phyloP scores from a whole-genome alignment of 2,113 vertebrate species.

The Cyprinus carpio region DNA sequence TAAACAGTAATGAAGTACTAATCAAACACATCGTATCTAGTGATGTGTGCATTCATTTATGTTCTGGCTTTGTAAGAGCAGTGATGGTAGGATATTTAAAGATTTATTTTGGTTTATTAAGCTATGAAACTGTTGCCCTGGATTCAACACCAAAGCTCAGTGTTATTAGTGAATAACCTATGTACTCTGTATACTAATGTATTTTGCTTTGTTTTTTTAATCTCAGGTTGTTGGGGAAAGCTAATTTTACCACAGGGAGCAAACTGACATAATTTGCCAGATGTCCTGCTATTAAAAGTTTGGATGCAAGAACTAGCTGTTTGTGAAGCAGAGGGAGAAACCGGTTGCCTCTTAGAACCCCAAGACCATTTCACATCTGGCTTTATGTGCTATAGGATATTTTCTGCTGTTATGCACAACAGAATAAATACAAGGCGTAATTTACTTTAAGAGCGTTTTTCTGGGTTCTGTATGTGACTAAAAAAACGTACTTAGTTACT shows the following conservation, averaged over 20 bases:
- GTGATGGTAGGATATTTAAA: neutral
- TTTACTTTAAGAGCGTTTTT: neutral
- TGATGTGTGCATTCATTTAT: neutral
- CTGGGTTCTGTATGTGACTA: neutral
- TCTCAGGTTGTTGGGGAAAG: constrained; percentile 23
- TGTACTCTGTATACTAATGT: constrained; percentile 2
- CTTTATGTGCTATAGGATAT: constrained; percentile 13
- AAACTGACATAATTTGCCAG: constrained; percentile 51
- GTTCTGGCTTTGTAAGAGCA: neutral
- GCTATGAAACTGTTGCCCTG: neutral
- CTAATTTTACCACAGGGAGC: constrained; percentile 42
- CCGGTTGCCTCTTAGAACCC: neutral
- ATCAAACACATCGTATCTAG: neutral
- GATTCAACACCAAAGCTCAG: neutral
- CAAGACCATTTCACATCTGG: neutral
- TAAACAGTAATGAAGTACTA: neutral
- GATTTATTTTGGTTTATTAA: neutral
- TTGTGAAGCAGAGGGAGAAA: constrained; percentile 8
- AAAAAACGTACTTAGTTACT: neutral
- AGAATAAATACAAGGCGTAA: neutral
- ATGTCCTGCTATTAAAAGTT: constrained; percentile 42
- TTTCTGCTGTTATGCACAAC: neutral
- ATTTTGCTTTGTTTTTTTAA: constrained; percentile 6
- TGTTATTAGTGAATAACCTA: constrained; percentile 24
- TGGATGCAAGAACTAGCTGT: constrained; percentile 25